A percentile compares a stretch with the other conserved stretches of the same genome.
Evolutionary conservation across 1,140 invertebrate species (phyloP).

Genomic region (Agraylea sexmaculata): DNA sequence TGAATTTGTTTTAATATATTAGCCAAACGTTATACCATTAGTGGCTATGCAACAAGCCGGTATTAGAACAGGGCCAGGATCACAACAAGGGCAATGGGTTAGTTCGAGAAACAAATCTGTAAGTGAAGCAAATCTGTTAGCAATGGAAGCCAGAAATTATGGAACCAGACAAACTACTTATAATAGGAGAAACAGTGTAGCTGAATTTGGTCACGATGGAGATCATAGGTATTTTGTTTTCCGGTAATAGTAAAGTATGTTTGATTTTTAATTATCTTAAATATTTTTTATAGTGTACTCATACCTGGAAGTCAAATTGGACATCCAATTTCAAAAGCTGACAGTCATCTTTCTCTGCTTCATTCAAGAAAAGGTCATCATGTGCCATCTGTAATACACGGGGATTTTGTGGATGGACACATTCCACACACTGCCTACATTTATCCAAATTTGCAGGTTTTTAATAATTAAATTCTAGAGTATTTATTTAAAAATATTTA

Average conservation of each 20-base stretch:
- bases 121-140: slow-evolving; percentile 66
- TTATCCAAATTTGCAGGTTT: slow-evolving; percentile 52
- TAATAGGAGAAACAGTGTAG: slow-evolving; percentile 51
- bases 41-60: slow-evolving; percentile 47
- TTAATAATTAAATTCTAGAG: not conserved
- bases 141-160: slow-evolving; percentile 38
- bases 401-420: slow-evolving; percentile 39
- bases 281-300: slow-evolving; percentile 26
- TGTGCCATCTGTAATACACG: slow-evolving; percentile 34
- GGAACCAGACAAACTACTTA: slow-evolving; percentile 25
- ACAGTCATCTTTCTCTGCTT: slow-evolving; percentile 42
- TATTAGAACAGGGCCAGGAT: slow-evolving; percentile 34
- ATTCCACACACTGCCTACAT: slow-evolving; percentile 42
- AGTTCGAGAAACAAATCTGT: slow-evolving; percentile 46
- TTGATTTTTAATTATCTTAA: not conserved
- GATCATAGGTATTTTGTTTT: slow-evolving; percentile 41
- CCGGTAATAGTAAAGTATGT: slow-evolving; percentile 1
- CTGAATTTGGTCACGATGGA: slow-evolving; percentile 46
- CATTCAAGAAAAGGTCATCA: slow-evolving; percentile 32
- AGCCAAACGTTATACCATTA: slow-evolving; percentile 31
- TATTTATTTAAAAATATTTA: not conserved
- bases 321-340: slow-evolving; percentile 43
- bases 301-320: slow-evolving; percentile 39
- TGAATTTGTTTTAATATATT: not conserved
- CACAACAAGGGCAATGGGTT: slow-evolving; percentile 41